Evolutionary conservation across 2,113 vertebrate species (phyloP).

Genomic region (Sorex araneus): DNA sequence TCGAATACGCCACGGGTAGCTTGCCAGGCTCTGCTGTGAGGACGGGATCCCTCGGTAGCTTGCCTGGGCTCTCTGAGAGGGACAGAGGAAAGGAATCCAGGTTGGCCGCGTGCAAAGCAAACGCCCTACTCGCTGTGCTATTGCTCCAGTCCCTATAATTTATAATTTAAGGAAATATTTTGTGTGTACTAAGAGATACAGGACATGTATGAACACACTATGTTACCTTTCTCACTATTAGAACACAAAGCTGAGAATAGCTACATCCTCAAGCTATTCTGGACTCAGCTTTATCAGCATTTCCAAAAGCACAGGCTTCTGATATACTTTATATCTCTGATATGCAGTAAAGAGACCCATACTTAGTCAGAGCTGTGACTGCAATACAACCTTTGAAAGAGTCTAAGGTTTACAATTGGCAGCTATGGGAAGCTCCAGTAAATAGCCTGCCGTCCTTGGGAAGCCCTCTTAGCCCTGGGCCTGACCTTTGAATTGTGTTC

Average conservation of each 20-base stretch:
- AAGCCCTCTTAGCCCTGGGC: background rate
- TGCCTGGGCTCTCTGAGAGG: too few species aligned
- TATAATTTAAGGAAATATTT: background rate
- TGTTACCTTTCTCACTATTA: background rate
- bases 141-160: background rate
- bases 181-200: background rate
- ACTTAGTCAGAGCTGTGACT: background rate
- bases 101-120: too few species aligned
- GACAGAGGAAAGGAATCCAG: too few species aligned
- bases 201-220: background rate
- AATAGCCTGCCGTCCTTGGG: background rate
- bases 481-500: constrained; percentile 19
- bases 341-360: background rate
- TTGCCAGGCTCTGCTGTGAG: too few species aligned
- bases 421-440: background rate
- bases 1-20: too few species aligned
- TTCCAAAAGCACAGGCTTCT: background rate
- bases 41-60: too few species aligned
- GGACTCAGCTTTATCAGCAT: background rate
- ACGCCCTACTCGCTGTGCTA: too few species aligned
- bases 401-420: background rate
- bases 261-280: background rate
- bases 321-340: background rate
- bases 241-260: background rate
- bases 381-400: background rate